Conservation (phyloP, 2,113 vertebrate genomes). For the Sinocyclocheilus maitianheensis region DNA sequence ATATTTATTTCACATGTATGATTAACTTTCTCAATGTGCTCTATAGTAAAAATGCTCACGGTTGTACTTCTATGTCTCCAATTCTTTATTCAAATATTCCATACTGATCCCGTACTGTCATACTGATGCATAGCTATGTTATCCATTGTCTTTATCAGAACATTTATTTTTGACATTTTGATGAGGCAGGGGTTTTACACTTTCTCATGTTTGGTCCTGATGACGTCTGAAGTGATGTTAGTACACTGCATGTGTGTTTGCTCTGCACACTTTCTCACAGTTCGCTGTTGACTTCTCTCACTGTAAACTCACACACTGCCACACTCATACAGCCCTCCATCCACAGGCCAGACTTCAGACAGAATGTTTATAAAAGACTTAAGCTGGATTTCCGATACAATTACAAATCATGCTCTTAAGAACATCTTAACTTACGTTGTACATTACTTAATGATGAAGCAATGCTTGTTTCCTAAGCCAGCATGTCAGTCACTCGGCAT, state of each 20-base stretch:
- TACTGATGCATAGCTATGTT: no score
- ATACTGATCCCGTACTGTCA: no score
- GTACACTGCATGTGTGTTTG: slow-evolving; percentile 39
- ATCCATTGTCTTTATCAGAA: not conserved
- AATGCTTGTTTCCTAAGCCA: not conserved
- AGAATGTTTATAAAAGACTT: not conserved
- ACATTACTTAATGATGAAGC: slow-evolving; percentile 4
- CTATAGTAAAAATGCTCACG: no score
- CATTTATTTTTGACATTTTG: slow-evolving; percentile 1
- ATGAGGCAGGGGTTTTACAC: not conserved
- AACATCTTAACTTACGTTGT: not conserved
- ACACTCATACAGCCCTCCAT: slow-evolving; percentile 12
- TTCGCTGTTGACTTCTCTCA: slow-evolving; percentile 62
- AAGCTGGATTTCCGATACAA: not conserved
- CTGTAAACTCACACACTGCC: slow-evolving; percentile 53
- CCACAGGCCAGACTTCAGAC: not conserved
- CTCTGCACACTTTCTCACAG: slow-evolving; percentile 41
- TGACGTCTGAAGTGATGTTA: slow-evolving; percentile 54
- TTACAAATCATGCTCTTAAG: slow-evolving; percentile 10
- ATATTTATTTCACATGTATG: no score
- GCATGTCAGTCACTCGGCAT: not conserved
- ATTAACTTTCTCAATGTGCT: no score
- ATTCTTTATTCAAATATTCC: no score
- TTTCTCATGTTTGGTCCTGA: slow-evolving; percentile 40
- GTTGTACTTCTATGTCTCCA: no score